Conservation (phyloP, 2,113 vertebrate species). For the Ochotona princeps region DNA sequence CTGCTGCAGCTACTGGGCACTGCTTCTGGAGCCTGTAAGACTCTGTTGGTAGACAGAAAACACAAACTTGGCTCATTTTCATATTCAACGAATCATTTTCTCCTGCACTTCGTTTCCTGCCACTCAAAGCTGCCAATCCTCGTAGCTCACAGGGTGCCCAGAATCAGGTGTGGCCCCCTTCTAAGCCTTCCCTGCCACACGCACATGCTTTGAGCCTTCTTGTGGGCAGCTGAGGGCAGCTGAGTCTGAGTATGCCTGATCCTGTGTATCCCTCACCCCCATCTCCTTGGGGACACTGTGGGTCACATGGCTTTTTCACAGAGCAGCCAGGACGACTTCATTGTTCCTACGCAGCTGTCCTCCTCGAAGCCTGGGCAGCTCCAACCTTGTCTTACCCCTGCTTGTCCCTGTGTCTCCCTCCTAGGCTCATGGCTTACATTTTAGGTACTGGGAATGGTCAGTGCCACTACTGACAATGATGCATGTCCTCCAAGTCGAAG, state of each 20-base stretch:
- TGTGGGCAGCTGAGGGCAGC: background rate
- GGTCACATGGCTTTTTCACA: background rate
- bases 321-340: background rate
- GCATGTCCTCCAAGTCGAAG: background rate
- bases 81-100: background rate
- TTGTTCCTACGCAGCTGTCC: background rate
- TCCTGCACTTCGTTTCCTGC: background rate
- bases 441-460: background rate
- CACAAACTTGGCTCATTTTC: background rate
- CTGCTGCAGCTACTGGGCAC: background rate
- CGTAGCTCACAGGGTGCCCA: background rate
- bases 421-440: background rate
- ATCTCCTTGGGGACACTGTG: background rate
- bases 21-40: background rate
- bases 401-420: background rate
- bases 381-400: background rate
- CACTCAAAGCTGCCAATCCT: conserved; percentile 1
- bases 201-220: background rate
- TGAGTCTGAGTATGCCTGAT: background rate
- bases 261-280: background rate
- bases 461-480: background rate
- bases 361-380: background rate
- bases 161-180: too few relatives aligned
- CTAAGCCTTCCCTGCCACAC: background rate
- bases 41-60: background rate